Base-by-base conservation (phyloP, 2,113 vertebrate genomes). In the Indicator indicator region DNA sequence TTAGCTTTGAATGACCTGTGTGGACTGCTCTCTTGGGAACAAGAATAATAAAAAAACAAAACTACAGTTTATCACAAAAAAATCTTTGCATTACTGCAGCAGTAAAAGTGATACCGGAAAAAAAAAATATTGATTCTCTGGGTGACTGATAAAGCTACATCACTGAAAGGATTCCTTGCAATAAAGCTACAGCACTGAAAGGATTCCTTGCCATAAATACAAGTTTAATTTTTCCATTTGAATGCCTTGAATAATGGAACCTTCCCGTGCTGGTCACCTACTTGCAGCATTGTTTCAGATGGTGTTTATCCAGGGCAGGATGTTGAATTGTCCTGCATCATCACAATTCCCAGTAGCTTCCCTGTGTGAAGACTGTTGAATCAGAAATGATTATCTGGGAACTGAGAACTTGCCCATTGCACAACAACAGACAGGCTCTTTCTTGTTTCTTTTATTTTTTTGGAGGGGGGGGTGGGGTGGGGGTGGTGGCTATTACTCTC, bases 191-290 rank as follows among this genome's bases (percentile, higher is more conserved):
- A 83, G 54, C 87, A 88, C 52, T 81, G 90, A 59, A 70, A 97
- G 62, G 48, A 94, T 88, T 91, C 86, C 83, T 79, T 28, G 17
- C 82, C 81, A 77, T 92, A 85, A 94, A 95, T 80, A 89, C 2
- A 16, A 91, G 17, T 96, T 97, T 87, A 96, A 62, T 96, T 97
- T 96, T 96, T 55, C 93, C 88, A 93, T 83, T 77, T 50, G 91
- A 96, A 95, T 87, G 56, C 71, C 62, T 84, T 93, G 91, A 95
- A 92, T 91, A 86, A 78, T 44, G n/a, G 14, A 81, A 50, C 56
- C 76, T 94, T 96, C 17, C 1, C 93, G 27, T 92, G 67, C 77
- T 86, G 85, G 83, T 88, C 91, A 71, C 52, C 73, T 86, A 63
- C 71, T 65, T 90, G 70, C 80, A 89, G 42, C 78, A 42, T 89